Evolutionary conservation across 1,140 invertebrate species (phyloP), one percentile per base, ranked within the genome.

Genomic region (Propsilocerus akamusi): DNA sequence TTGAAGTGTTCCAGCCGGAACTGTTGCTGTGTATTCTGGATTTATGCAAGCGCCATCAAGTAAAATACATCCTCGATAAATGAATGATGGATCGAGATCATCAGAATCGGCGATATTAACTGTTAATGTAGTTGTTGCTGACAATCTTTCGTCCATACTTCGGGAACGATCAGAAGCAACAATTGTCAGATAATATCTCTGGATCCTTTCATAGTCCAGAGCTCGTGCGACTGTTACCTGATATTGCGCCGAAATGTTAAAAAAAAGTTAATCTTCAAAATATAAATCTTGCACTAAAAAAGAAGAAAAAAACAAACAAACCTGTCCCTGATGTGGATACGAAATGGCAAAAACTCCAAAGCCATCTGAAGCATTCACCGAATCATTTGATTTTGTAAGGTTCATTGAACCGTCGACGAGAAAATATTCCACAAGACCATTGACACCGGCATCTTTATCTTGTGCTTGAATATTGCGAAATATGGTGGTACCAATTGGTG

Each of bases 361-460:
- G 14, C 86, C 87, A 65, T 92, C 86, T 5, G 76, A 80, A n/a
- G 72, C 77, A 24, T 71, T 74, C 34, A 79, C 67, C 49, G 77
- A 73, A 30, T 78, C 73, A 55, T 72, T 72, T 48, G 75, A 72
- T 17, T 75, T 73, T 46, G 59, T 56, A 17, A 41, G 34, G 41
- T 66, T 67, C 52, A 72, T 70, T 51, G 71, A 71, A 22, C 76
- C 70, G 68, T 77, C 67, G 58, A 80, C 55, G 52, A 84, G 74
- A 49, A 74, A 80, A 60, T 90, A 92, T 58, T 92, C 88, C 0
- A 90, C 76, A 11, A 89, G 72, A 37, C 83, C 83, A 59, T 92
- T 92, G 24, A 86, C 83, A 26, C 86, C 86, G 1, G 84, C 81
- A 63, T 94, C 89, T 10, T 77, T 78, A 63, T 94, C 89, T 30